Evolutionary conservation across 2,797 vertebrate species (phyloP).

Genomic region (Neosilurus hyrtlii): DNA sequence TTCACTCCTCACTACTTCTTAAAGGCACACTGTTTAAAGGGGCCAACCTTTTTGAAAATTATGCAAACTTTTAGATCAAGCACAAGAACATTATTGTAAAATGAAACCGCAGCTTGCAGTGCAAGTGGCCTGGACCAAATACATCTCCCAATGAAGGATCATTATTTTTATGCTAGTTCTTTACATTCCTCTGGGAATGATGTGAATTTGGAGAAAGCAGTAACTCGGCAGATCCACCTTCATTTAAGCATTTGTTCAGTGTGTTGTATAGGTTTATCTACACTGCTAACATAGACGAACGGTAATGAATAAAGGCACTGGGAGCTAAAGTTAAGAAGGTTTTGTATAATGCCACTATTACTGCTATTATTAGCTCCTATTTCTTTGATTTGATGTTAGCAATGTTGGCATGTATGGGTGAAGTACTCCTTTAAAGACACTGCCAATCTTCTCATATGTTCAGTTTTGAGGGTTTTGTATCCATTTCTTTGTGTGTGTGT

Average conservation of each 20-base stretch:
- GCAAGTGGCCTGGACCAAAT: conserved; percentile 43
- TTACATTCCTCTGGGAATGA: conserved; percentile 13
- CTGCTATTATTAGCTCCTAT: not conserved
- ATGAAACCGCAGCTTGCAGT: conserved; percentile 28
- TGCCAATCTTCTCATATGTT: conserved; percentile 8
- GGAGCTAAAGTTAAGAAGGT: not conserved
- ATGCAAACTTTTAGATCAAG: conserved; percentile 54
- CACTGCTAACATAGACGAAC: not conserved
- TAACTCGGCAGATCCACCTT: not conserved
- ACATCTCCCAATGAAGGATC: conserved; percentile 30
- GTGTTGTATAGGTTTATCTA: not conserved
- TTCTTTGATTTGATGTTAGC: conserved; percentile 14
- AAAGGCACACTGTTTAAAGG: conserved; percentile 35
- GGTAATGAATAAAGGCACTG: not conserved
- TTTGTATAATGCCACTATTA: not conserved
- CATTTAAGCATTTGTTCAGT: not conserved
- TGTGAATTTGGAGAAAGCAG: not conserved
- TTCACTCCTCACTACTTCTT: conserved; percentile 16
- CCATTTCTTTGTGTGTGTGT: conserved; percentile 39
- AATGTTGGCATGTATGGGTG: conserved; percentile 16
- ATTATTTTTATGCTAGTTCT: conserved; percentile 18
- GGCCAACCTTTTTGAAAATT: conserved; percentile 45
- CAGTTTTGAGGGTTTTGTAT: conserved; percentile 22
- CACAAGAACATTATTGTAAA: conserved; percentile 46
- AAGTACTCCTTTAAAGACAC: conserved; percentile 19